Evolutionary conservation across 2,113 vertebrate species (phyloP), one percentile per base, ranked within the genome.

Genomic region (Chloebia gouldiae): DNA sequence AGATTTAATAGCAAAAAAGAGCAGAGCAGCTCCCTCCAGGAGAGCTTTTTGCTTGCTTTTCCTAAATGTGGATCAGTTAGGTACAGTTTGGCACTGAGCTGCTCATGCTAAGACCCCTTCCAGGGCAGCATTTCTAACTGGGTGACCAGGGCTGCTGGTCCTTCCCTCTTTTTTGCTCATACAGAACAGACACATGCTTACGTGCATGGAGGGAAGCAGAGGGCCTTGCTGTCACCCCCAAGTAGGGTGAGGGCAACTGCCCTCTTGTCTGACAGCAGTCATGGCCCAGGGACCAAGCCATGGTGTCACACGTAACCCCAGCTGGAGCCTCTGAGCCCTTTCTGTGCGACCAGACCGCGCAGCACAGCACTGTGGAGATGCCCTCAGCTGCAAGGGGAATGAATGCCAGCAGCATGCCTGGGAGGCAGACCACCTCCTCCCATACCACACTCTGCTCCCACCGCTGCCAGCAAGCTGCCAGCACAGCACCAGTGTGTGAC

Each of bases 181-280:
- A 54, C 28, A 31, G 53, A 4, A 28, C 0, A 0, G 0, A 25
- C 1, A 0, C 0, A 0, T 16, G 21, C 17, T 50, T 16, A 5
- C 5, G 20, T 15, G 23, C 30, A 16, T 1, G 9, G 44, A n/a
- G 39, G 16, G 10, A 71, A n/a, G 42, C 25, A 54, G 61, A 80
- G 12, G 15, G 33, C 35, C 33, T n/a, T 0, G 1, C 53, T 35
- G 6, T 28, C 49, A 35, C 42, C 20, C 45, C 51, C 63, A 66
- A 75, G 65, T 18, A 13, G 2, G 15, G 42, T 2, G 1, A 49
- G 79, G 4, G 13, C 35, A 42, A 59, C 42, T 47, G 24, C 35
- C 15, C 19, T 44, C 42, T 51, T 40, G 25, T 51, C 33, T 24
- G 20, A 79, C 56, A 50, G 13, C 33, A 68, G 42, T 27, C 27